Evolutionary conservation across 2,113 vertebrate genomes (phyloP).

Genomic region (Menura novaehollandiae): DNA sequence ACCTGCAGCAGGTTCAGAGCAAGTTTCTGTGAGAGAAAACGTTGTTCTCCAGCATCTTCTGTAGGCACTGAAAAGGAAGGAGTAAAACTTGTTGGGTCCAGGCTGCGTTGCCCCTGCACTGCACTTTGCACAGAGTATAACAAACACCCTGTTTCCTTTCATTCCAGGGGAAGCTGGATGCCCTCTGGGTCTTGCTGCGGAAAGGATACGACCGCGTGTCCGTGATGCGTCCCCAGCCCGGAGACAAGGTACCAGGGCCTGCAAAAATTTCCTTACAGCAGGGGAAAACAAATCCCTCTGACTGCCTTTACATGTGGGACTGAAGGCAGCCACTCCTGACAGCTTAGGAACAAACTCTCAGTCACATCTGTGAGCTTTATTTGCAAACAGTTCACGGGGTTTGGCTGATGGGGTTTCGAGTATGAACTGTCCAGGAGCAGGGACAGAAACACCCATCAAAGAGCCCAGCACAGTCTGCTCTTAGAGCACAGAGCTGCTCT

Average conservation of each 20-base stretch:
- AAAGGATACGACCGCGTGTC: conserved; percentile 96
- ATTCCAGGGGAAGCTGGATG: conserved; percentile 90
- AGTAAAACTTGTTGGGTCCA: no score
- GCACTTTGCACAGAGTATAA: fast-evolving
- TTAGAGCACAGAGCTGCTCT: background rate
- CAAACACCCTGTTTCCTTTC: background rate
- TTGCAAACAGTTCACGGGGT: background rate
- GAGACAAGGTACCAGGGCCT: conserved; percentile 86
- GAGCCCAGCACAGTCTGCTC: background rate
- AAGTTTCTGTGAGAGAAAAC: background rate
- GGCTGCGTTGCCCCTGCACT: fast-evolving
- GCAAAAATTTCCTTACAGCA: background rate
- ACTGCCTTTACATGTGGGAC: no score
- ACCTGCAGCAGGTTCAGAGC: background rate
- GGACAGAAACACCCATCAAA: background rate
- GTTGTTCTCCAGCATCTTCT: background rate
- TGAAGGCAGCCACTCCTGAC: background rate
- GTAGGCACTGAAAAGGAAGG: background rate
- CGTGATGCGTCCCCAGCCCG: conserved; percentile 94
- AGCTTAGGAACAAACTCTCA: background rate
- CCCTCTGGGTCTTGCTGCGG: conserved; percentile 89
- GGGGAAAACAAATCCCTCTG: background rate
- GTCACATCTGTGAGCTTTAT: background rate
- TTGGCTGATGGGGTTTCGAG: no score
- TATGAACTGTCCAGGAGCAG: background rate